Conservation (phyloP, 2,113 vertebrate genomes). For the Dipodomys spectabilis region DNA sequence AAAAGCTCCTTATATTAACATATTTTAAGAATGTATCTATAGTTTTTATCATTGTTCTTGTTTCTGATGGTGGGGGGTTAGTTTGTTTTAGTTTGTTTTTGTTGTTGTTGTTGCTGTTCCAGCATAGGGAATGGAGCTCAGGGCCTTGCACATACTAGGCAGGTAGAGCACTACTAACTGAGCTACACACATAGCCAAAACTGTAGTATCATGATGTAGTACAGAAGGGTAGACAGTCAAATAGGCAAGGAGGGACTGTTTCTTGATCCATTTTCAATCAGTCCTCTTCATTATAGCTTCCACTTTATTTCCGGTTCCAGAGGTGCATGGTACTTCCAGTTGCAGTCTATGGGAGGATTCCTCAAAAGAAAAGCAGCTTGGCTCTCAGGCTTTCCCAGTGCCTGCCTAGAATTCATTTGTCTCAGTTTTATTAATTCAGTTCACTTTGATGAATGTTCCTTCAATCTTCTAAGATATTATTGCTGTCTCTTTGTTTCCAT, state of each 20-base stretch:
- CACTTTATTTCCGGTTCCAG: background rate
- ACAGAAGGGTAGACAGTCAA: background rate
- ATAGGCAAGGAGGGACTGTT: background rate
- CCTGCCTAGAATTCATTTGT: conserved; percentile 18
- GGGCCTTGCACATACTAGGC: background rate
- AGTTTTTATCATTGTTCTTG: background rate
- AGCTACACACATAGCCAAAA: background rate
- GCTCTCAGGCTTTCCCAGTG: background rate
- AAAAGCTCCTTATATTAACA: background rate
- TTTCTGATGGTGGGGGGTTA: background rate
- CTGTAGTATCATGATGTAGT: conserved; percentile 21
- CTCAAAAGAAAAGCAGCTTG: background rate
- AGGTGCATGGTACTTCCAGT: background rate
- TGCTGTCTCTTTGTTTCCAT: background rate
- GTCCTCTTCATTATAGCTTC: background rate
- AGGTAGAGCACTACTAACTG: background rate
- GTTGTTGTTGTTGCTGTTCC: too few relatives aligned
- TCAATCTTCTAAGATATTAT: conserved; percentile 11
- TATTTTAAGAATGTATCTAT: conserved; percentile 25
- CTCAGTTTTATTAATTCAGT: conserved; percentile 26
- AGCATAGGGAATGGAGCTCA: background rate
- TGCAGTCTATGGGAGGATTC: background rate
- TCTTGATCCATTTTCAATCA: background rate
- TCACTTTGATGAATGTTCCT: conserved; percentile 12
- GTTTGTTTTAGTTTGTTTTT: too few relatives aligned